Base-by-base conservation (phyloP, 2,113 vertebrate genomes). In the Prietella phreatophila region DNA sequence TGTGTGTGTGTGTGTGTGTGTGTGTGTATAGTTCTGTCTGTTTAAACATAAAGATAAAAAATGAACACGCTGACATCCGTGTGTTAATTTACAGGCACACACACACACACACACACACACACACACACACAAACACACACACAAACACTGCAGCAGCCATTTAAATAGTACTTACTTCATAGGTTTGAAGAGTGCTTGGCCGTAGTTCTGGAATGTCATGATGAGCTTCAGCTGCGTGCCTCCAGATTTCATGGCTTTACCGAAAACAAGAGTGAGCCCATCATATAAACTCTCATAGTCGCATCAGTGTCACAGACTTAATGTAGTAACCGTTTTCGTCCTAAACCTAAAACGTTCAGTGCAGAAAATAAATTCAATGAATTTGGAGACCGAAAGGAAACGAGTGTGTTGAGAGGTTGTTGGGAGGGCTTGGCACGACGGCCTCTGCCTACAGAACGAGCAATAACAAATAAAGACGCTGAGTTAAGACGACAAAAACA, bases 181-280 rank as follows among this genome's bases (percentile, higher is more conserved):
- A 69, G 98, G 98, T 91, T 99, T 99, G 91, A 99, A 99, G 89
- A 99, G 94, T 0, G 98, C 98, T 91, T 99, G 98, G 79, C 98
- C 98, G 2, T 99, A 99, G 93, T 99, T 99, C 93, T 99, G 98
- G 96, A 99, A 99, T 39, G 98, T 99, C 98, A 99, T 97, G 95
- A 99, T 97, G 93, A 99, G 96, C 93, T 99, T 99, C 88, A 99
- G 96, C 92, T 99, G 98, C 0, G 98, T 99, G 90, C 98, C 98
- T 93, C 98, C 98, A 0, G 98, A 99, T 93, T 99, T 99, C 98
- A 99, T 99, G 1, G 97, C 98, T 99, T 95, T 85, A 58, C 20
- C 63, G 73, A 91, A 55, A 82, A 87, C 50, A 86, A 81, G 86
- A 22, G 67, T 75, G 56, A 81, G 53, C n/a, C 7, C 19, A 60